These are phyloP conservation scores for Squalus acanthias DNA, from an alignment of 2,797 vertebrate species.

Conservation along the genomic window DNA sequence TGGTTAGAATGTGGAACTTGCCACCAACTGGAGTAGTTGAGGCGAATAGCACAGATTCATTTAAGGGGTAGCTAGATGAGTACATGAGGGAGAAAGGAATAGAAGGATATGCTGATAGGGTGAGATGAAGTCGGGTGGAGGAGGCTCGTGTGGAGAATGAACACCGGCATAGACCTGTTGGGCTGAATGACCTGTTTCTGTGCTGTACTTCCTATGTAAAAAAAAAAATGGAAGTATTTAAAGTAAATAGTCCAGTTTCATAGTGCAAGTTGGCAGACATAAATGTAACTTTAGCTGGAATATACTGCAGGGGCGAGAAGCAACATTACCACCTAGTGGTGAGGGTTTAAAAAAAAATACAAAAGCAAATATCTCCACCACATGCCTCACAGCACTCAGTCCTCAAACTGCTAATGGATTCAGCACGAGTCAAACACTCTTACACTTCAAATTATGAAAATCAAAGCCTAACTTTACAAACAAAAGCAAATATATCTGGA, in stretches of 20 bases:
- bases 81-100: too few species aligned
- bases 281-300: not conserved
- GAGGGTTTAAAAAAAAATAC: not conserved
- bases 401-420: not conserved
- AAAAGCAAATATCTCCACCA: not conserved
- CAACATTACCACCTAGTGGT: conserved; percentile 21
- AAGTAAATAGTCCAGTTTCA: not conserved
- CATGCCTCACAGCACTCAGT: not conserved
- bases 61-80: too few species aligned
- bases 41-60: too few species aligned
- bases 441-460: not conserved
- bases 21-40: too few species aligned
- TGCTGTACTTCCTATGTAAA: too few species aligned
- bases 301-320: not conserved
- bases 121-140: too few species aligned
- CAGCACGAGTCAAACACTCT: not conserved
- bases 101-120: too few species aligned
- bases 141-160: too few species aligned
- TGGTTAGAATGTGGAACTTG: too few species aligned
- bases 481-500: not conserved
- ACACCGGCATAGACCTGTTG: too few species aligned
- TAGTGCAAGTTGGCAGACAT: not conserved
- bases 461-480: not conserved
- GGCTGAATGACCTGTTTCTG: too few species aligned
- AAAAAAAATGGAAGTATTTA: not conserved